Conservation (phyloP, 2,113 vertebrate genomes). For the Azemiops feae region DNA sequence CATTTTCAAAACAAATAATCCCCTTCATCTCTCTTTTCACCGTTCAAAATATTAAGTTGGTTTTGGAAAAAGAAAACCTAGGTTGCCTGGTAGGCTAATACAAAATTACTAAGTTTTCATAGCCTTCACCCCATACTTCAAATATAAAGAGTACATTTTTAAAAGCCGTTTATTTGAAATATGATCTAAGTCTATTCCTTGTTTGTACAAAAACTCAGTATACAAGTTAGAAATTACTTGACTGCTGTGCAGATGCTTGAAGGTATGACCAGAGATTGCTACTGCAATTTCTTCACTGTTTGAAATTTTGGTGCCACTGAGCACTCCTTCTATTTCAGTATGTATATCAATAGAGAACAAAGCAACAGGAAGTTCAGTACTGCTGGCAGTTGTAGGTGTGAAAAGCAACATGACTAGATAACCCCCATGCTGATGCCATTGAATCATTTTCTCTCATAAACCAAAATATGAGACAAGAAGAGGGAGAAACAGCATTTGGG, state of each 20-base stretch:
- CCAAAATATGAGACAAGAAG: slow-evolving; percentile 18
- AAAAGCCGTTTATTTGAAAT: slow-evolving; percentile 44
- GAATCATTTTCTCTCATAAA: slow-evolving; percentile 54
- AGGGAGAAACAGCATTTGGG: background rate
- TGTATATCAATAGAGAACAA: slow-evolving; percentile 40
- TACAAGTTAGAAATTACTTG: slow-evolving; percentile 12
- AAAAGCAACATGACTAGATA: slow-evolving; percentile 35
- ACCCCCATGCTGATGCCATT: slow-evolving; percentile 27
- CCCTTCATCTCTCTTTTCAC: slow-evolving; percentile 9
- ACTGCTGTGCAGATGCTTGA: slow-evolving; percentile 25
- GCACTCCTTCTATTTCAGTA: slow-evolving; percentile 22
- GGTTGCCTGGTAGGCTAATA: slow-evolving; percentile 44
- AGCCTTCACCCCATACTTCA: slow-evolving; percentile 29
- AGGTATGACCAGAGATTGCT: slow-evolving; percentile 1
- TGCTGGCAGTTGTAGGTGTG: slow-evolving; percentile 6
- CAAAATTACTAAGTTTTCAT: slow-evolving; percentile 43
- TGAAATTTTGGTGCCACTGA: slow-evolving; percentile 44
- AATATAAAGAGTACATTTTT: slow-evolving; percentile 36
- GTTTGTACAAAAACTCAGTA: slow-evolving; percentile 28
- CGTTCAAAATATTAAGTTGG: slow-evolving; percentile 60
- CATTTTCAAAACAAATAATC: background rate
- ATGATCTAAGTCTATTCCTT: background rate
- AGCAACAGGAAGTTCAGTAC: slow-evolving; percentile 42
- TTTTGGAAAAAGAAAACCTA: slow-evolving; percentile 53
- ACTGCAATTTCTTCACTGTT: slow-evolving; percentile 28